Conservation (phyloP, 2,113 vertebrate species). For the Lepisosteus oculatus region DNA sequence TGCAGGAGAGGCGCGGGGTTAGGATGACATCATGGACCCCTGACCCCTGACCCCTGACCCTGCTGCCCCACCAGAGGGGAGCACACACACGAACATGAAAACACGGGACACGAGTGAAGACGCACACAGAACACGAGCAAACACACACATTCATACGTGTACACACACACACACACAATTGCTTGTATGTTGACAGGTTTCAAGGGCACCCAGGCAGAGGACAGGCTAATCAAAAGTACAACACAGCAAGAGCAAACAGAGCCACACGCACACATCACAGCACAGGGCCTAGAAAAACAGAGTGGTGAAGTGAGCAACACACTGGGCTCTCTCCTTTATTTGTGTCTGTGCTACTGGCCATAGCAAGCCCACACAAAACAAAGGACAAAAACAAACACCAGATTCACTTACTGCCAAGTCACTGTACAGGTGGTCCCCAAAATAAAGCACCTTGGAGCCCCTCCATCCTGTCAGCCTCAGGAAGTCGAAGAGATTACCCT, state of each 20-base stretch:
- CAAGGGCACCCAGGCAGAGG: neutral
- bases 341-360: too few relatives aligned
- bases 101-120: neutral
- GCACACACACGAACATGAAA: neutral
- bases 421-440: slow-evolving; percentile 94
- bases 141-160: neutral
- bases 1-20: slow-evolving; percentile 23
- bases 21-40: too few relatives aligned
- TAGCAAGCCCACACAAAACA: neutral
- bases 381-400: slow-evolving; percentile 2
- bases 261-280: neutral
- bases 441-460: slow-evolving; percentile 92
- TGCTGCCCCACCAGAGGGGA: too few relatives aligned
- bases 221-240: neutral
- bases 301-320: neutral
- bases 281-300: neutral
- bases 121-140: neutral
- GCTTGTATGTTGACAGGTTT: neutral
- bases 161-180: neutral
- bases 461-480: slow-evolving; percentile 88
- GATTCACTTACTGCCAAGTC: slow-evolving; percentile 83
- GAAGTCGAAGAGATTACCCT: slow-evolving; percentile 95
- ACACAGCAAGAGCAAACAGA: neutral
- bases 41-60: too few relatives aligned
- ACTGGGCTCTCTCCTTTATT: neutral